Evolutionary conservation across 2,797 vertebrate genomes (phyloP).

Genomic region (Typhlichthys eigenmanni): DNA sequence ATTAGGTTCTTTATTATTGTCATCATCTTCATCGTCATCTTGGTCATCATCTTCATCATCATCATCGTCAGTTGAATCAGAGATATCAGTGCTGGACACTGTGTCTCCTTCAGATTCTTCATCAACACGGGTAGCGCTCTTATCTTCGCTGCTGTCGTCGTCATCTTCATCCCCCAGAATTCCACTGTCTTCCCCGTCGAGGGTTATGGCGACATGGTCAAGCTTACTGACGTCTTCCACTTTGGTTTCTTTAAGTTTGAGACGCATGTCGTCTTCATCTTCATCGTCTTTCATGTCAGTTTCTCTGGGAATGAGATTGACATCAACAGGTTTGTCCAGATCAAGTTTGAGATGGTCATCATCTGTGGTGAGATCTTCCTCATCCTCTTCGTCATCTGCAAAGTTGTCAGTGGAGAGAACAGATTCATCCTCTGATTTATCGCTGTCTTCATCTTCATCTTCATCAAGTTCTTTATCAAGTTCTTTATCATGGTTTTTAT

Average conservation of each 20-base stretch:
- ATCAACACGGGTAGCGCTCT: constrained; percentile 35
- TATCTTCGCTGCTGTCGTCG: constrained; percentile 2
- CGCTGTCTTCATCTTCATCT: constrained; percentile 40
- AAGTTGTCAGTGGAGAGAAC: constrained; percentile 63
- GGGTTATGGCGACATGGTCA: not conserved
- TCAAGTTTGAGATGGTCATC: constrained; percentile 18
- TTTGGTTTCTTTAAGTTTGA: not conserved
- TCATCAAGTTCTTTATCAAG: constrained; percentile 13
- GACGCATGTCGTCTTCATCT: constrained; percentile 12
- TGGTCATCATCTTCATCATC: constrained; percentile 34
- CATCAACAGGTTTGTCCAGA: constrained; percentile 1
- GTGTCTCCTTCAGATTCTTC: constrained; percentile 38
- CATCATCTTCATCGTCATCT: constrained; percentile 24
- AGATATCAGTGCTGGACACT: constrained; percentile 32
- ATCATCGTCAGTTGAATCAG: constrained; percentile 35
- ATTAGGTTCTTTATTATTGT: constrained; percentile 28
- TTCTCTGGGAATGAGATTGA: not conserved
- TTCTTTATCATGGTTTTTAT: constrained; percentile 17
- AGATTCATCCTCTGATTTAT: constrained; percentile 50
- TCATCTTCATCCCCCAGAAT: constrained; percentile 58
- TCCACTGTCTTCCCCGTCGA: constrained; percentile 55
- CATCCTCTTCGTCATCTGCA: constrained; percentile 65
- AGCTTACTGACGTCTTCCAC: not conserved
- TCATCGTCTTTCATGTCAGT: constrained; percentile 23
- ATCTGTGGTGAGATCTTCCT: constrained; percentile 30